Conservation (phyloP, 2,113 vertebrate species). For the Archocentrus centrarchus region DNA sequence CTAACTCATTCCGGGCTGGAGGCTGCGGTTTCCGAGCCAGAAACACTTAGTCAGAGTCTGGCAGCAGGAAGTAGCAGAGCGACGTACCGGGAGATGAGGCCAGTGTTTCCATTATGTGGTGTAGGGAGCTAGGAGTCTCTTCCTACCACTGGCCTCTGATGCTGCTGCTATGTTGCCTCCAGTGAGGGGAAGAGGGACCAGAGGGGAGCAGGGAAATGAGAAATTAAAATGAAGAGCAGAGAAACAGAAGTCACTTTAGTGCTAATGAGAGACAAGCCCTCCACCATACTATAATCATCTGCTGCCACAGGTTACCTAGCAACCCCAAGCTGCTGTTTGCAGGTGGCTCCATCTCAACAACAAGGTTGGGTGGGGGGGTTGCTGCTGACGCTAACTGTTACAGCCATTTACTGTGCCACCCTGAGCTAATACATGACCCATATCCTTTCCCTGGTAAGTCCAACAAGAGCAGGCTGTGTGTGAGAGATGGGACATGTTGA, state of each 20-base stretch:
- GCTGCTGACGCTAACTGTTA: conserved; percentile 40
- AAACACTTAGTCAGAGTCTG: conserved; percentile 78
- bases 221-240: neutral
- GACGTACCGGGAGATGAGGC: conserved; percentile 67
- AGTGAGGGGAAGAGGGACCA: conserved; percentile 20
- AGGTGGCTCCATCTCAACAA: conserved; percentile 67
- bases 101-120: conserved; percentile 77
- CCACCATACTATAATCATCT: conserved; percentile 58
- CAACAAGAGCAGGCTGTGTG: conserved; percentile 17
- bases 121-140: conserved; percentile 61
- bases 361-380: conserved; percentile 38
- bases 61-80: conserved; percentile 63
- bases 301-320: conserved; percentile 75
- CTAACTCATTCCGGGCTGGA: conserved; percentile 27
- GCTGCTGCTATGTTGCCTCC: conserved; percentile 67
- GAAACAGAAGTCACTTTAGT: conserved; percentile 27
- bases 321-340: conserved; percentile 73
- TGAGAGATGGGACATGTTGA: neutral
- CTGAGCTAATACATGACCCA: conserved; percentile 34
- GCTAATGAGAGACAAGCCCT: conserved; percentile 47
- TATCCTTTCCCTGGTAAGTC: conserved; percentile 5
- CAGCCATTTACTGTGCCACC: conserved; percentile 40
- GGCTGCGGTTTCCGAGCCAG: conserved; percentile 62
- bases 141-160: conserved; percentile 64
- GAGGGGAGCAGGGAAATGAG: neutral